phyloP scores from a whole-genome alignment of 2,113 vertebrate genomes.

The Antechinus stuartii region DNA sequence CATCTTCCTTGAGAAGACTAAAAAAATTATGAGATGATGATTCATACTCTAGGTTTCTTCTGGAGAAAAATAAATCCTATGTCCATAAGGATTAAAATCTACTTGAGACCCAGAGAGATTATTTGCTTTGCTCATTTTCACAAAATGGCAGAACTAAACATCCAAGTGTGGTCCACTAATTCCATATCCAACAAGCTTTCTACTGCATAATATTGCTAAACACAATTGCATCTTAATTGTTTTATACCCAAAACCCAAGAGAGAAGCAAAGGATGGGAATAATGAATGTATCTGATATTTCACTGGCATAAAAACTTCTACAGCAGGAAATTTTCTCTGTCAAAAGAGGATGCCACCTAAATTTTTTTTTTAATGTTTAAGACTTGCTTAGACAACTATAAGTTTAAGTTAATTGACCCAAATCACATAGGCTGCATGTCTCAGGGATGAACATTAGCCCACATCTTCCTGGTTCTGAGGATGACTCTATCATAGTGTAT shows the following conservation, averaged over 20 bases:
- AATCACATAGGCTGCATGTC: neutral
- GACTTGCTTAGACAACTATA: neutral
- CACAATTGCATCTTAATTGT: neutral
- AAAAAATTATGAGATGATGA: too few species aligned
- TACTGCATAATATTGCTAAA: neutral
- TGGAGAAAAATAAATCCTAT: too few species aligned
- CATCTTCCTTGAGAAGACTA: too few species aligned
- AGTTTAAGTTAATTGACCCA: neutral
- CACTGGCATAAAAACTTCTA: neutral
- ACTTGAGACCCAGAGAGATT: too few species aligned
- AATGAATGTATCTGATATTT: neutral
- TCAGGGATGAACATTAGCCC: too few species aligned
- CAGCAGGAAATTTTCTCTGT: neutral
- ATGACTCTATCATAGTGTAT: neutral
- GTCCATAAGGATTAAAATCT: too few species aligned
- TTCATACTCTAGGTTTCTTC: too few species aligned
- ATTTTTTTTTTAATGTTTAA: neutral
- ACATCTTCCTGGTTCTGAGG: neutral
- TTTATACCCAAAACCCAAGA: neutral
- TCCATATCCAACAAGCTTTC: neutral
- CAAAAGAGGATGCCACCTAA: neutral
- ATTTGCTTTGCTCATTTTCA: too few species aligned
- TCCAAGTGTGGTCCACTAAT: neutral
- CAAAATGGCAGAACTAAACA: too few species aligned
- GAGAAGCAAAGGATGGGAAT: too few species aligned